Base-by-base conservation (phyloP, 2,113 vertebrate species). In the Leptosomus discolor region DNA sequence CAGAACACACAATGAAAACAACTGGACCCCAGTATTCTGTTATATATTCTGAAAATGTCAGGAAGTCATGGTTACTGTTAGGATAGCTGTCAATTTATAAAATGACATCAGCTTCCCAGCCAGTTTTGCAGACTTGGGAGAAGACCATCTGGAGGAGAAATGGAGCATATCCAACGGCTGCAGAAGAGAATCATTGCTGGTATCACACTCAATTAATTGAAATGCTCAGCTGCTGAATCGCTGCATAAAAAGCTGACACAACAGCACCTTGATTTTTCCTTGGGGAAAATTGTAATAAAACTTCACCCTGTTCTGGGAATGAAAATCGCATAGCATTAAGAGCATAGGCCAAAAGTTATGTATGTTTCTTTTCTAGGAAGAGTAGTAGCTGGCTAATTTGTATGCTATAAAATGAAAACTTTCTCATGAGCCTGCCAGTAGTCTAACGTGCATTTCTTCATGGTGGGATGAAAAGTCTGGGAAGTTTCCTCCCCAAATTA, bases 61-160 rank as follows among this genome's bases (percentile, higher is more conserved):
- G 74, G 58, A 83, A 69, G 22, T 58, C 5, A 5, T n/a, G 37
- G 26, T 45, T 92, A 20, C 50, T 79, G 18, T 61, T 90, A 77
- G 67, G 63, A 58, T 65, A 88, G 34, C 39, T 92, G 68, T 95
- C 56, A 81, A 32, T 92, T 84, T 81, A 54, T 81, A 68, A 67
- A 80, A 71, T 82, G 36, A 43, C 60, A 71, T 86, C 56, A 56
- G 13, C 51, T 90, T 91, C 83, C 82, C 76, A 89, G 85, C 64
- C 51, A 90, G 60, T 96, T 93, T 60, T 77, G 56, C 2, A 7
- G 76, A 58, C 75, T 32, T 88, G 46, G 64, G 79, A 93, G 79
- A 64, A 60, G 88, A 97, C 92, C 97, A 94, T 97, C 88, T 97
- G 96, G 92, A 95, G 83, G 83, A 94, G 88, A 97, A 97, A 92